Conservation (phyloP, 2,888 invertebrate genomes). For the Tipula helvola region DNA sequence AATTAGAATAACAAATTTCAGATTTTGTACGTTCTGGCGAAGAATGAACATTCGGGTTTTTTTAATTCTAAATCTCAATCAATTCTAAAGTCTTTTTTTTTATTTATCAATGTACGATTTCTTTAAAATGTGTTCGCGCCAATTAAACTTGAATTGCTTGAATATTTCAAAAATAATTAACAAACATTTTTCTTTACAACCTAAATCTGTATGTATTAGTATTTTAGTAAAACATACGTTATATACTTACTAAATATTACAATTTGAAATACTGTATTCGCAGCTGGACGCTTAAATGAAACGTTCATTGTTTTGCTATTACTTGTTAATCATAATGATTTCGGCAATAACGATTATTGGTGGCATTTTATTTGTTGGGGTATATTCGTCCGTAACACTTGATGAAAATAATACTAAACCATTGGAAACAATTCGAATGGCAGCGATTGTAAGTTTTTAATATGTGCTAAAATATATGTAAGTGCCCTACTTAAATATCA, state of each 20-base stretch:
- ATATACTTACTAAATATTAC: neutral
- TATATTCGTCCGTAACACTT: neutral
- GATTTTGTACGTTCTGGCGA: too few relatives aligned
- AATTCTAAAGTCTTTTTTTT: too few relatives aligned
- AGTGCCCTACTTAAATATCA: neutral
- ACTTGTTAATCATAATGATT: neutral
- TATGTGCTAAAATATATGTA: neutral
- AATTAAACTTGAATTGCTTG: too few relatives aligned
- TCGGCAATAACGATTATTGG: neutral
- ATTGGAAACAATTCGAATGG: neutral
- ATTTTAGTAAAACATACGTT: neutral
- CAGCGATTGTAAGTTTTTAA: neutral
- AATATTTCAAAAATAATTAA: too few relatives aligned
- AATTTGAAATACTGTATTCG: neutral
- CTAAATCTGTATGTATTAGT: neutral
- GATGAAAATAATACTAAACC: neutral
- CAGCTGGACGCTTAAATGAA: neutral
- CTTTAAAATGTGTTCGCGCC: too few relatives aligned
- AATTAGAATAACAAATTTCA: too few relatives aligned
- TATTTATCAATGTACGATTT: too few relatives aligned
- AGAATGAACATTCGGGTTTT: too few relatives aligned
- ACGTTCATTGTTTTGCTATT: neutral
- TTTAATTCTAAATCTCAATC: too few relatives aligned
- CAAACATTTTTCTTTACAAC: too few relatives aligned
- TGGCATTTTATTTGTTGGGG: neutral